Base-by-base conservation (phyloP, 2,113 vertebrate genomes). In the Cyanistes caeruleus region DNA sequence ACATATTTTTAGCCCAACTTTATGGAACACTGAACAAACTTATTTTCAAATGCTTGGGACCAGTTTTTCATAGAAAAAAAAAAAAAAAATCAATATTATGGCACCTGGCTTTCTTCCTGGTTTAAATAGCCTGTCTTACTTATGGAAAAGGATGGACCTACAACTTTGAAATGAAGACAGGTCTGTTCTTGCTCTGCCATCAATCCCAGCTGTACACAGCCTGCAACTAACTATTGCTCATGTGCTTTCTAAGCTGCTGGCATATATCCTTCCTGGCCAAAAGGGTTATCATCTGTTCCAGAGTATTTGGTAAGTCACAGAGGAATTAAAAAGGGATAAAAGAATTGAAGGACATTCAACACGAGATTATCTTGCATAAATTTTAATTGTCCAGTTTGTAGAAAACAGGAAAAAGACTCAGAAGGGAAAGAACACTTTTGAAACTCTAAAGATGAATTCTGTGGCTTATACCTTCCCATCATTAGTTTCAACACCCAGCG, bases 41-140 rank as follows among this genome's bases (percentile, higher is more conserved):
- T 17, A 56, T 83, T 93, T 89, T 90, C 37, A 76, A 58, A 13
- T 11, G 5, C 49, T 58, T 46, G 31, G 16, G 49, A 48, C 11
- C 72, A 72, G 39, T 27, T 83, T 77, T 80, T 89, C 25, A n/a
- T 1, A 51, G 12, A 10, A 5, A 23, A 46, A 41, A 59, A 67
- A 35, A 15, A 4, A 21, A 67, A 35, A 15, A 4, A 21, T 35
- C 44, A 37, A 3, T 76, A 44, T 74, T 82, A 95, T 37, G 28
- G 41, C n/a, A 94, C 49, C 65, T 41, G 23, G 10, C 13, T 80
- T 77, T 78, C 65, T 51, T 84, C 68, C 76, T 62, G 21, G 52
- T 90, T 95, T 95, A 88, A 93, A 90, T 55, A 83, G 31, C 30
- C 67, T 85, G 69, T 60, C 67, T 85, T 73, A 56, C 30, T 75